These are phyloP conservation scores for Peromyscus maniculatus DNA, from an alignment of 2,113 vertebrate species.

Conservation along the genomic window DNA sequence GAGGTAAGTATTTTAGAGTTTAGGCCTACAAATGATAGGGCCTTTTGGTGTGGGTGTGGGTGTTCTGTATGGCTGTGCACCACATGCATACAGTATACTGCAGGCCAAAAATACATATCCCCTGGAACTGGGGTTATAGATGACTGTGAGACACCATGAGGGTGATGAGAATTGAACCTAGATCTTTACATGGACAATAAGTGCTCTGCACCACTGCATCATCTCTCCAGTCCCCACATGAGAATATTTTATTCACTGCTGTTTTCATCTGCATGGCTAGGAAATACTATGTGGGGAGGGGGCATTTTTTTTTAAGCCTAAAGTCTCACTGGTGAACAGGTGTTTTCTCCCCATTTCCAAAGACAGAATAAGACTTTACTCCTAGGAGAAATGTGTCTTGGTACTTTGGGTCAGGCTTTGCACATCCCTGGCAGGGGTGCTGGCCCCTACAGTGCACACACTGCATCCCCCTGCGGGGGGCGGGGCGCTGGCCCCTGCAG, in stretches of 20 bases:
- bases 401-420: background rate
- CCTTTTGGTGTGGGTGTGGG: background rate
- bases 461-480: background rate
- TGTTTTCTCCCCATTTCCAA: background rate
- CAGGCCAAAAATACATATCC: background rate
- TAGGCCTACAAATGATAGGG: background rate
- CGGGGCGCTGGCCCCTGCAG: background rate
- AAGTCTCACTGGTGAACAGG: background rate
- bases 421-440: background rate
- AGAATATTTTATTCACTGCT: background rate
- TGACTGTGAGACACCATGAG: background rate
- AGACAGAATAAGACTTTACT: background rate
- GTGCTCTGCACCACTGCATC: background rate
- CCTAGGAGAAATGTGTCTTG: background rate
- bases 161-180: too few relatives aligned
- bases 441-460: background rate
- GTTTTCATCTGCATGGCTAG: background rate
- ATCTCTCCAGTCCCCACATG: background rate
- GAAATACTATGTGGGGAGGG: background rate
- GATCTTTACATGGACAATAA: background rate
- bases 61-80: background rate
- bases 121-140: background rate
- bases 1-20: background rate
- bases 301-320: rapidly evolving
- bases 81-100: background rate